Conservation (phyloP, 2,113 vertebrate genomes). For the Anguilla japonica region DNA sequence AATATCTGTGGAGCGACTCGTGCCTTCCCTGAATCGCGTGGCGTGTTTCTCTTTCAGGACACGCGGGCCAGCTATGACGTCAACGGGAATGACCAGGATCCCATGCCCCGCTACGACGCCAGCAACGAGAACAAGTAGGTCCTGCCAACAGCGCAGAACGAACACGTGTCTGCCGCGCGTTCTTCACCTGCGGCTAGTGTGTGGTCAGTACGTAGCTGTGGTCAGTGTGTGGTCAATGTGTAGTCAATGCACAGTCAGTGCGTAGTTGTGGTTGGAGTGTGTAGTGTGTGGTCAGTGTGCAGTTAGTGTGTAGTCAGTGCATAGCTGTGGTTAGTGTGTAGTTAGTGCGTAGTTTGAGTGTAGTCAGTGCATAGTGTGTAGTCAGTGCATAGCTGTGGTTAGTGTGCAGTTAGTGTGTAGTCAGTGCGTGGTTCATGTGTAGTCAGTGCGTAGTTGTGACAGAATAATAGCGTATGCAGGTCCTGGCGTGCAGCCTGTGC, state of each 20-base stretch:
- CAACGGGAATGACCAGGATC: conserved; percentile 96
- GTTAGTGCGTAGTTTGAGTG: too few species aligned
- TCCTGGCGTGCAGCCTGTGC: not conserved
- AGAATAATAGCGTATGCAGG: not conserved
- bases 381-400: not conserved
- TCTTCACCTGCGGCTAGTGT: not conserved
- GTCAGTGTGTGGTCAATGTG: too few species aligned
- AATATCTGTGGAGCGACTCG: not conserved
- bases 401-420: too few species aligned
- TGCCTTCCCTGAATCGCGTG: not conserved
- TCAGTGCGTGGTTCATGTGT: too few species aligned
- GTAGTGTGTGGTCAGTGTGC: too few species aligned
- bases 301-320: too few species aligned
- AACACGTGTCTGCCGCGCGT: too few species aligned
- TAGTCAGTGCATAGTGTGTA: not conserved
- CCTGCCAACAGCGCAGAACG: not conserved
- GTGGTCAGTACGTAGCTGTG: too few species aligned
- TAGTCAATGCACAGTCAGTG: too few species aligned
- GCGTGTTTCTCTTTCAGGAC: conserved; percentile 74
- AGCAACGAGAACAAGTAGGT: conserved; percentile 99
- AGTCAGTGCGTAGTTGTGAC: not conserved
- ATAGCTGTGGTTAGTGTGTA: too few species aligned
- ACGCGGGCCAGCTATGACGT: conserved; percentile 95
- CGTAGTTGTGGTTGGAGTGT: too few species aligned
- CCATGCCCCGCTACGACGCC: conserved; percentile 97